Conservation (phyloP, 2,797 vertebrate species). For the Mormyrops attenuatus region DNA sequence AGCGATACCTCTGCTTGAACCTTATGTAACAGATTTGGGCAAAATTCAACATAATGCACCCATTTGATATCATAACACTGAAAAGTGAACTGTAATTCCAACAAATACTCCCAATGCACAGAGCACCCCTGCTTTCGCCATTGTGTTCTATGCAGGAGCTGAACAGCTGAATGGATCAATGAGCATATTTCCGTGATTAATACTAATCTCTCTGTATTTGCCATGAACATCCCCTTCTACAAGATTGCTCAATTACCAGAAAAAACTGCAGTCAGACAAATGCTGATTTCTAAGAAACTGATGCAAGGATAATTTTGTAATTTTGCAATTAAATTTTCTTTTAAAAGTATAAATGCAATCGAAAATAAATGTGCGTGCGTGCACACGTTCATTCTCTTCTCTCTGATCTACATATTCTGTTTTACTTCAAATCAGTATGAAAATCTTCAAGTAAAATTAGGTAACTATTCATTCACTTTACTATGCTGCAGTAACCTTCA, state of each 20-base stretch:
- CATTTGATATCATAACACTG: neutral
- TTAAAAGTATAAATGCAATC: neutral
- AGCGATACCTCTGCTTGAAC: neutral
- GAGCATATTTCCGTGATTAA: neutral
- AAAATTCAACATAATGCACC: neutral
- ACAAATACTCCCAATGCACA: neutral
- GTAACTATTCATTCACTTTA: neutral
- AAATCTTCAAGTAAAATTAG: neutral
- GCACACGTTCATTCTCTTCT: neutral
- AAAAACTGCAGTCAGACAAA: neutral
- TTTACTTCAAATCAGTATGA: neutral
- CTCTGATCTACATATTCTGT: neutral
- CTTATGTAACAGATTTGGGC: neutral
- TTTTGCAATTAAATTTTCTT: neutral
- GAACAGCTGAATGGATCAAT: slow-evolving; percentile 4
- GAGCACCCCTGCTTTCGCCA: neutral
- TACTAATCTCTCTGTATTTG: neutral
- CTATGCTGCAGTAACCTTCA: neutral
- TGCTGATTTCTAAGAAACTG: neutral
- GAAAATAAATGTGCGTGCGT: neutral
- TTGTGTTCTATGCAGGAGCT: neutral
- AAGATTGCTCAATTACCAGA: neutral
- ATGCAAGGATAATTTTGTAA: neutral
- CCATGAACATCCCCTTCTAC: neutral
- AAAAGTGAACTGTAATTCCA: neutral